Conservation (phyloP, 2,797 vertebrate genomes). For the Podarcis siculus region DNA sequence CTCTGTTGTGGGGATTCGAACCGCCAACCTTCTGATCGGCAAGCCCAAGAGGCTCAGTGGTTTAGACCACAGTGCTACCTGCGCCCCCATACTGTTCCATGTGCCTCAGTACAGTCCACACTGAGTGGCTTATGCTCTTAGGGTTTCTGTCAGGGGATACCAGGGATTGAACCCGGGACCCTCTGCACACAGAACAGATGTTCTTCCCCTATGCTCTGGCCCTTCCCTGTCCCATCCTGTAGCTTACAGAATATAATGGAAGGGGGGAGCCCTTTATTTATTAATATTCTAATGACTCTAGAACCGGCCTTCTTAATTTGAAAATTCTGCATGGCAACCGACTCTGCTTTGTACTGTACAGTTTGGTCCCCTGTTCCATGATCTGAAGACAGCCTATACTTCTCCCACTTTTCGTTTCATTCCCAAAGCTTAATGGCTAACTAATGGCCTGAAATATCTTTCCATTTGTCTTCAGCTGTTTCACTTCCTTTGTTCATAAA, state of each 20-base stretch:
- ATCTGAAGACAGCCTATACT: background rate
- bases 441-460: constrained; percentile 15
- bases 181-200: too few species aligned
- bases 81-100: too few species aligned
- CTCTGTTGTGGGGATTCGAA: too few species aligned
- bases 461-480: constrained; percentile 41
- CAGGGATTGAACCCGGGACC: too few species aligned
- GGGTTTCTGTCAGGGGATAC: too few species aligned
- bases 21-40: too few species aligned
- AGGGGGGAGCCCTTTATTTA: background rate
- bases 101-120: too few species aligned
- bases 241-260: background rate
- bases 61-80: too few species aligned
- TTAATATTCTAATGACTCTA: background rate
- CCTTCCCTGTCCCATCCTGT: background rate
- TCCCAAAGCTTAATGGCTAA: constrained; percentile 24
- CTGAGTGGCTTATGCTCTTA: too few species aligned
- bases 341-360: background rate
- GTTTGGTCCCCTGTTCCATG: background rate
- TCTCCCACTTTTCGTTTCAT: background rate
- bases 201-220: too few species aligned
- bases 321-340: background rate
- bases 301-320: background rate
- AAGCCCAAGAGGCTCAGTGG: too few species aligned
- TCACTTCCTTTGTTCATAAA: constrained; percentile 24